These are phyloP conservation scores for Cartodere bifasciata DNA, from an alignment of 2,888 invertebrate species.

Conservation along the genomic window DNA sequence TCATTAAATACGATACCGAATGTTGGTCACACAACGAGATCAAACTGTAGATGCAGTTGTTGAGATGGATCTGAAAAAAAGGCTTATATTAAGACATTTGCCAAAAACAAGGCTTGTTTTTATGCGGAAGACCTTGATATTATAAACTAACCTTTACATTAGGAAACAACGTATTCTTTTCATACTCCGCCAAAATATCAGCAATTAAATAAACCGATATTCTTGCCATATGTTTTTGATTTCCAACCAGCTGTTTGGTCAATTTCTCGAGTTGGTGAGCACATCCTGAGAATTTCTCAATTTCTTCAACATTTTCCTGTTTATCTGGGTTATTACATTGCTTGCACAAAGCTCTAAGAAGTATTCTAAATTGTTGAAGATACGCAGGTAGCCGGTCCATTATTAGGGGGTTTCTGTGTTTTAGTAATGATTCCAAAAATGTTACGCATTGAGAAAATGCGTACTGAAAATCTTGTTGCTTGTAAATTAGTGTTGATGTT, in stretches of 20 bases:
- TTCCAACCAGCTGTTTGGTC: constrained; percentile 26
- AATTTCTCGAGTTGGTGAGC: constrained; percentile 33
- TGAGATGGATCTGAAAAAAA: constrained; percentile 32
- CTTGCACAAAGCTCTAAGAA: constrained; percentile 24
- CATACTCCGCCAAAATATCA: constrained; percentile 36
- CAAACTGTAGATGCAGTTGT: constrained; percentile 36
- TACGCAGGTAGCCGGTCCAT: constrained; percentile 30
- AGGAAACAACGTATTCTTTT: constrained; percentile 33
- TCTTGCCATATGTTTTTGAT: constrained; percentile 33
- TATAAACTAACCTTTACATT: constrained; percentile 33
- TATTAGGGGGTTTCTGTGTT: constrained; percentile 25
- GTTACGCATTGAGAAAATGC: constrained; percentile 20
- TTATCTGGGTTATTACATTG: constrained; percentile 22
- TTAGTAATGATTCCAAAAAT: constrained; percentile 26
- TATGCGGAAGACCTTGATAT: neutral
- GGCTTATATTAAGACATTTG: constrained; percentile 11
- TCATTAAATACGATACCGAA: constrained; percentile 33
- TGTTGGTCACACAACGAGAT: constrained; percentile 36
- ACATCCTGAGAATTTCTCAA: constrained; percentile 25
- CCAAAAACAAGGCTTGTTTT: neutral
- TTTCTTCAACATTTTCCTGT: constrained; percentile 10
- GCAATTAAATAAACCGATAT: constrained; percentile 36
- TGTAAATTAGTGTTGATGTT: constrained; percentile 18
- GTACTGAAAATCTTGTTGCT: constrained; percentile 18
- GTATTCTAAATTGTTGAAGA: constrained; percentile 27